Evolutionary conservation across 2,797 vertebrate genomes (phyloP).

Genomic region (Syndactyla subalaris): DNA sequence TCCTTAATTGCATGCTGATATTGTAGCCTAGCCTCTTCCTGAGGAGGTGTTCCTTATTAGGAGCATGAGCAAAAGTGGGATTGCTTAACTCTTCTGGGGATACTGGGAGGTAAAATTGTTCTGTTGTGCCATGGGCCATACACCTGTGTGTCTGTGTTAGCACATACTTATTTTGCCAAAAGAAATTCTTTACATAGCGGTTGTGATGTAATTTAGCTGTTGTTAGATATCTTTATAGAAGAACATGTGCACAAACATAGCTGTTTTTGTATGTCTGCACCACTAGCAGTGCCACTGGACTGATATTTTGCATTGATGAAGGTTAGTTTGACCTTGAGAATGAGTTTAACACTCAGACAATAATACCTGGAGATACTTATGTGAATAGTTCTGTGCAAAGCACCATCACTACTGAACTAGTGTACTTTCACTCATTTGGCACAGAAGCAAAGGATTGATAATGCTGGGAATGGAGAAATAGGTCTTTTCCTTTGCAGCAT

Average conservation of each 20-base stretch:
- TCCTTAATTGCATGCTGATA: not conserved
- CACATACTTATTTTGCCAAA: not conserved
- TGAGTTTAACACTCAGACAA: not conserved
- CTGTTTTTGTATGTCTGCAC: accelerated
- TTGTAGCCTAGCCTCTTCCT: not conserved
- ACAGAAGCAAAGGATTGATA: not conserved
- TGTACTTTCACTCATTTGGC: not conserved
- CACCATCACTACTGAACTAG: not conserved
- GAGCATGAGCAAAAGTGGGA: not conserved
- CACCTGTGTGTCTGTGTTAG: accelerated
- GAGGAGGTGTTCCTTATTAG: not conserved
- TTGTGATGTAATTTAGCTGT: not conserved
- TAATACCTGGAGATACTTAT: not conserved
- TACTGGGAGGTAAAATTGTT: not conserved
- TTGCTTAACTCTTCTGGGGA: not conserved
- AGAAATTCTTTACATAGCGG: not conserved
- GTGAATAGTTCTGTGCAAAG: not conserved
- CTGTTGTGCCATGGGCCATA: not conserved
- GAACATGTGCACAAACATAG: accelerated
- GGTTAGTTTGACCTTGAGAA: not conserved
- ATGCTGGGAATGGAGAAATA: not conserved
- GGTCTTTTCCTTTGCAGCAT: not conserved
- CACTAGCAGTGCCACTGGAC: too few relatives aligned
- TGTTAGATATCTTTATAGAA: not conserved
- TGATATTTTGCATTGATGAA: not conserved